These are phyloP conservation scores for Catamblyrhynchus diadema DNA, from an alignment of 2,797 vertebrate species.

Conservation along the genomic window DNA sequence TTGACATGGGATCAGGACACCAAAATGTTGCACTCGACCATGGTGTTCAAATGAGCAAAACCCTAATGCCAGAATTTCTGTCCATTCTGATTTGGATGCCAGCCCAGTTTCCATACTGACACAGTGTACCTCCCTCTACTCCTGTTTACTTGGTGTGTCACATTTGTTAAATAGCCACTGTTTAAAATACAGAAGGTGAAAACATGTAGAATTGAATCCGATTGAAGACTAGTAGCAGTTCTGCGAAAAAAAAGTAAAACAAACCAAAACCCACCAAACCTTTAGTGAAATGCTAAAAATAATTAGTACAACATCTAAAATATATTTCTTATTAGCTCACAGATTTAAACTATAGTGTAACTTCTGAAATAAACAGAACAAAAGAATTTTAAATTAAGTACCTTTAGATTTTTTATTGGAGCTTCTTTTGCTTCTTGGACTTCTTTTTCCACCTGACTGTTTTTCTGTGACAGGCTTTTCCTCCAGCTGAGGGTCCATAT, in stretches of 20 bases:
- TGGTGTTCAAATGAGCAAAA: background rate
- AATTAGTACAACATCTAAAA: background rate
- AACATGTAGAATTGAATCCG: background rate
- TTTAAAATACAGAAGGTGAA: background rate
- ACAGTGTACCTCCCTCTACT: background rate
- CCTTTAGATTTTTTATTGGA: slow-evolving; percentile 59
- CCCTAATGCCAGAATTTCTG: background rate
- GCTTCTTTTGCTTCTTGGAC: slow-evolving; percentile 60
- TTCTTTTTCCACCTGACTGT: slow-evolving; percentile 58
- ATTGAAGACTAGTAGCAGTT: background rate
- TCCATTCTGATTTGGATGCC: background rate
- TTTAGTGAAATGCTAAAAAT: background rate
- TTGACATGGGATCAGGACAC: background rate
- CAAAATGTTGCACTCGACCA: background rate
- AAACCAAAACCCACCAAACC: background rate
- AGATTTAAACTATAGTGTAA: background rate
- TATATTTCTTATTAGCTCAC: background rate
- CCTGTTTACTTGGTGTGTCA: background rate
- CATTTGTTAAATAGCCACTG: background rate
- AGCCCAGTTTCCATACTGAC: background rate
- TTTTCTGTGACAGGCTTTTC: slow-evolving; percentile 41
- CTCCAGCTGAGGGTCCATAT: slow-evolving; percentile 34
- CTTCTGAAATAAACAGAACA: background rate
- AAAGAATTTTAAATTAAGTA: background rate
- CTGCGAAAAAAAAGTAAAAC: background rate